Conservation (phyloP, 2,113 vertebrate genomes). For the Lates calcarifer region DNA sequence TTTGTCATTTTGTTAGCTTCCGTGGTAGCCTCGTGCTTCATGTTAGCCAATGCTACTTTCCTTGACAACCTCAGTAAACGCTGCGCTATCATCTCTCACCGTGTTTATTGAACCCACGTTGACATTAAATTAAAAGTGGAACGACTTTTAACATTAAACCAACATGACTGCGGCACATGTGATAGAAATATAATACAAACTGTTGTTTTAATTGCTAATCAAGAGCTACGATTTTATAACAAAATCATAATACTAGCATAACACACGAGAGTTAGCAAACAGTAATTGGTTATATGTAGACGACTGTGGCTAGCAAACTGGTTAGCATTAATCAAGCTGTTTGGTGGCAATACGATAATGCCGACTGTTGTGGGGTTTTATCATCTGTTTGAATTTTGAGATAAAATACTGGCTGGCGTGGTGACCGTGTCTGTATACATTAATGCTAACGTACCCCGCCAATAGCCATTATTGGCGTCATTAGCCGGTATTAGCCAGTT, state of each 20-base stretch:
- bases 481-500: slow-evolving; percentile 60
- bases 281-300: background rate
- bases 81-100: background rate
- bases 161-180: background rate
- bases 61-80: slow-evolving; percentile 61
- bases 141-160: accelerated
- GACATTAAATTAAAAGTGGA: background rate
- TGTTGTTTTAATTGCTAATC: background rate
- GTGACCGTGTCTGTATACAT: slow-evolving; percentile 27
- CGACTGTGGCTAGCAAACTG: background rate
- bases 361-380: background rate
- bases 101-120: slow-evolving; percentile 1
- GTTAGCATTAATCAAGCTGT: background rate
- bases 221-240: background rate
- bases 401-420: background rate
- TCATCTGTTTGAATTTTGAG: background rate
- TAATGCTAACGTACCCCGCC: slow-evolving; percentile 58
- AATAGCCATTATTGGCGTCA: slow-evolving; percentile 45
- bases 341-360: background rate
- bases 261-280: slow-evolving; percentile 33
- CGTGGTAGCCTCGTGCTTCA: slow-evolving; percentile 73
- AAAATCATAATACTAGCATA: slow-evolving; percentile 35
- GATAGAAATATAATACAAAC: background rate
- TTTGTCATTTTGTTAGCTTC: slow-evolving; percentile 72
- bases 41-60: slow-evolving; percentile 56